These are phyloP conservation scores for Byasa hedistus DNA, from an alignment of 2,888 invertebrate species.

Conservation along the genomic window DNA sequence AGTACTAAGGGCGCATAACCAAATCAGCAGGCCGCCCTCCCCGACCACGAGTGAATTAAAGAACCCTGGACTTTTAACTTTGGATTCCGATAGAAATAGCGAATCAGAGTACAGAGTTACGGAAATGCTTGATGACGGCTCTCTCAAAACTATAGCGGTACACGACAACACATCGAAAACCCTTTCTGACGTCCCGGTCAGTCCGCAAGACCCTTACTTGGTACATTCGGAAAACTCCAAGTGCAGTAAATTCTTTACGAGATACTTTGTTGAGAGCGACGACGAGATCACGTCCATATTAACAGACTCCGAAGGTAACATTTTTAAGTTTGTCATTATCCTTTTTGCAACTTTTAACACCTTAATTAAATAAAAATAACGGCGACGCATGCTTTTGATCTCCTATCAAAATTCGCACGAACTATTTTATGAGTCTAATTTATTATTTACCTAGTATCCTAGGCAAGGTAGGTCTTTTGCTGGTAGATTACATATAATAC, in stretches of 20 bases:
- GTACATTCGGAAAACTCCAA: conserved; percentile 78
- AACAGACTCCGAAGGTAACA: conserved; percentile 85
- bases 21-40: conserved; percentile 63
- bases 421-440: too few species aligned
- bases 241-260: conserved; percentile 83
- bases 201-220: conserved; percentile 71
- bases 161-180: conserved; percentile 77
- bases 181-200: conserved; percentile 69
- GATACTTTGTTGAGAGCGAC: conserved; percentile 85
- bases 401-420: too few species aligned
- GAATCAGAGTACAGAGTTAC: conserved; percentile 74
- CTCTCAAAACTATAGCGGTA: conserved; percentile 71
- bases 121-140: conserved; percentile 77
- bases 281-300: conserved; percentile 86
- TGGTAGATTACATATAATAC: too few species aligned
- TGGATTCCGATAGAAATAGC: conserved; percentile 66
- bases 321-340: neutral
- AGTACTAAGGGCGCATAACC: conserved; percentile 70
- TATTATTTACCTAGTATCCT: too few species aligned
- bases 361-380: too few species aligned
- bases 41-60: conserved; percentile 58
- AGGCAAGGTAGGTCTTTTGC: too few species aligned
- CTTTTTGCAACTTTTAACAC: neutral
- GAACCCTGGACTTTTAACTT: conserved; percentile 45
- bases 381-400: too few species aligned